Evolutionary conservation across 2,888 invertebrate genomes (phyloP).

Genomic region (Watsonalla binaria): DNA sequence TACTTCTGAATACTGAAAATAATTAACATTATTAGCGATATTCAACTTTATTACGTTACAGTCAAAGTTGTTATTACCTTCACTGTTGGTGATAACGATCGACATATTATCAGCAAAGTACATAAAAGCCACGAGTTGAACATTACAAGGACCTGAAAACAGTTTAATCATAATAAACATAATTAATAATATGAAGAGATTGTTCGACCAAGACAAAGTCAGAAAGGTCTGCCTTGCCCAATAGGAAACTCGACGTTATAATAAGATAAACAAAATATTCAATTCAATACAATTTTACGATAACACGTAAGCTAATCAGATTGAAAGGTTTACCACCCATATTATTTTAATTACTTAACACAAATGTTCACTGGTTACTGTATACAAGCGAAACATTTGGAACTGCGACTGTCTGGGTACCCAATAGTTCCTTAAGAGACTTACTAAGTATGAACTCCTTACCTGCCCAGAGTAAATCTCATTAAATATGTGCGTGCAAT

Average conservation of each 20-base stretch:
- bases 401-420: too few relatives aligned
- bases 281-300: too few relatives aligned
- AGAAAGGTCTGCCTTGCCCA: too few relatives aligned
- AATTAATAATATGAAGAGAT: constrained; percentile 1
- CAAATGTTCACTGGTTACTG: too few relatives aligned
- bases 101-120: constrained; percentile 45
- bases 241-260: too few relatives aligned
- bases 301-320: too few relatives aligned
- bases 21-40: not conserved
- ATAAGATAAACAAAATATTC: too few relatives aligned
- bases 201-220: not conserved
- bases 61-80: constrained; percentile 26
- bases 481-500: constrained; percentile 46
- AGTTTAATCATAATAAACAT: constrained; percentile 1
- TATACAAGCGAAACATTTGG: too few relatives aligned
- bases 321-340: too few relatives aligned
- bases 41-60: not conserved
- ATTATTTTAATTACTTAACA: too few relatives aligned
- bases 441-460: constrained; percentile 3
- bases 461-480: constrained; percentile 53
- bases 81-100: constrained; percentile 46
- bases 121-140: constrained; percentile 44
- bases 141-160: constrained; percentile 45
- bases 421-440: too few relatives aligned
- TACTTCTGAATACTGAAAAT: constrained; percentile 34